Evolutionary conservation across 2,888 invertebrate genomes (phyloP).

Genomic region (Caenorhabditis sp.): DNA sequence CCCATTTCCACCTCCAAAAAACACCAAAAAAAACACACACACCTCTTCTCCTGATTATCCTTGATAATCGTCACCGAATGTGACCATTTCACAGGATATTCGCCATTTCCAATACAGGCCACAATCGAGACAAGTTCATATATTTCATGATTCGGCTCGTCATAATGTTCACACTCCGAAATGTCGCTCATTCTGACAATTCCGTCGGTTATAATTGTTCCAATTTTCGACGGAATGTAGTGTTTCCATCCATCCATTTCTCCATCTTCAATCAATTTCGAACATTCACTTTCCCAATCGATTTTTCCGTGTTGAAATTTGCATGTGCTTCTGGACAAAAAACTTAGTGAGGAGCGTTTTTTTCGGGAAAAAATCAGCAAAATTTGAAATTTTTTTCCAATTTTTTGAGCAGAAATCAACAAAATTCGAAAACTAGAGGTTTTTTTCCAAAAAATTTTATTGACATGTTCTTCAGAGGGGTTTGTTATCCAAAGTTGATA

Average conservation of each 20-base stretch:
- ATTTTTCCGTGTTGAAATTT: conserved; percentile 44
- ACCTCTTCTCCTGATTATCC: conserved; percentile 5
- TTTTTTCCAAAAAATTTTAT: too few species aligned
- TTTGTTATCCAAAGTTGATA: too few species aligned
- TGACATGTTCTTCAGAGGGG: too few species aligned
- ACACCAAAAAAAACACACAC: too few species aligned
- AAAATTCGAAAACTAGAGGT: too few species aligned
- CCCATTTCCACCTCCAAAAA: neutral
- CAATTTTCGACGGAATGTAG: conserved; percentile 21
- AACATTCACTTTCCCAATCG: conserved; percentile 44
- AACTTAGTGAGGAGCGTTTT: too few species aligned
- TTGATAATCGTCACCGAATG: conserved; percentile 38
- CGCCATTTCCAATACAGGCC: conserved; percentile 31
- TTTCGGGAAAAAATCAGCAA: neutral
- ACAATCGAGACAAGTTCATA: conserved; percentile 36
- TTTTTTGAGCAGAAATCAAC: neutral
- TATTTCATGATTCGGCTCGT: conserved; percentile 19
- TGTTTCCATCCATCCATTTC: conserved; percentile 37
- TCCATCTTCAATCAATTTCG: conserved; percentile 39
- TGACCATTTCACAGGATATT: conserved; percentile 19
- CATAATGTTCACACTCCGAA: conserved; percentile 15
- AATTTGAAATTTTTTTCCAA: too few species aligned
- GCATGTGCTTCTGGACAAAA: conserved; percentile 35
- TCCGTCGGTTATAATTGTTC: conserved; percentile 18
- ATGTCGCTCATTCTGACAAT: conserved; percentile 21